Percentiles rank a stretch among this genome's conserved stretches.
Conservation (phyloP, 1,140 invertebrate genomes). For the Neodiprion fabricii region DNA sequence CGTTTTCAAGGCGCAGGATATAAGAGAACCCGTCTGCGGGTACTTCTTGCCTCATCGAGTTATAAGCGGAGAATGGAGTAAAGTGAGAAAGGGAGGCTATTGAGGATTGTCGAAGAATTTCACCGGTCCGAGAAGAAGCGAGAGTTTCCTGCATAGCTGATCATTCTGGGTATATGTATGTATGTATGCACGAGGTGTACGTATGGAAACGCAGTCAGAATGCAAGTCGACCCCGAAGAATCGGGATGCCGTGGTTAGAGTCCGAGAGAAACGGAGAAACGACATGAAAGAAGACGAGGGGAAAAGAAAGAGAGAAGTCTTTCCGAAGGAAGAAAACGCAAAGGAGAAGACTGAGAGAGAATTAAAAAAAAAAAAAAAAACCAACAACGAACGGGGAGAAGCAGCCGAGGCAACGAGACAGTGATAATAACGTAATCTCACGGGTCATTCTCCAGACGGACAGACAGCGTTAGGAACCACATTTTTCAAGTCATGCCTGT, state of each 20-base stretch:
- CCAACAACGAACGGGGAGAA: not conserved
- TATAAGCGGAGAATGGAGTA: too few species aligned
- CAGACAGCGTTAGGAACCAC: slow-evolving; percentile 52
- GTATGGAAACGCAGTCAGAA: not conserved
- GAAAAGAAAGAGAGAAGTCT: slow-evolving; percentile 1
- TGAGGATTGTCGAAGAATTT: too few species aligned
- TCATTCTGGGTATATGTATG: too few species aligned
- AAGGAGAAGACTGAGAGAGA: slow-evolving; percentile 17
- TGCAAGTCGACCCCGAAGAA: not conserved
- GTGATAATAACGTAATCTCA: slow-evolving; percentile 45
- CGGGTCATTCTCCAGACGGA: slow-evolving; percentile 43
- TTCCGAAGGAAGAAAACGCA: slow-evolving; percentile 7
- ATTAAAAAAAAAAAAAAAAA: slow-evolving; percentile 22
- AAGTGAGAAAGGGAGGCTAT: too few species aligned
- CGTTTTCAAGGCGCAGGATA: too few species aligned
- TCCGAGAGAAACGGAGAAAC: slow-evolving; percentile 6
- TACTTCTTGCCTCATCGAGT: too few species aligned
- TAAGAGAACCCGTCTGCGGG: too few species aligned
- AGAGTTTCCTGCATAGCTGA: too few species aligned
- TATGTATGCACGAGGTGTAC: too few species aligned
- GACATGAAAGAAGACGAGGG: slow-evolving; percentile 17
- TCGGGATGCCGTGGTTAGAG: not conserved
- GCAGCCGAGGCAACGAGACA: slow-evolving; percentile 6
- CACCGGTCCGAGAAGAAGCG: too few species aligned
- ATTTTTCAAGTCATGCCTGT: slow-evolving; percentile 59